Conservation (phyloP, 2,113 vertebrate species). For the Odocoileus virginianus region DNA sequence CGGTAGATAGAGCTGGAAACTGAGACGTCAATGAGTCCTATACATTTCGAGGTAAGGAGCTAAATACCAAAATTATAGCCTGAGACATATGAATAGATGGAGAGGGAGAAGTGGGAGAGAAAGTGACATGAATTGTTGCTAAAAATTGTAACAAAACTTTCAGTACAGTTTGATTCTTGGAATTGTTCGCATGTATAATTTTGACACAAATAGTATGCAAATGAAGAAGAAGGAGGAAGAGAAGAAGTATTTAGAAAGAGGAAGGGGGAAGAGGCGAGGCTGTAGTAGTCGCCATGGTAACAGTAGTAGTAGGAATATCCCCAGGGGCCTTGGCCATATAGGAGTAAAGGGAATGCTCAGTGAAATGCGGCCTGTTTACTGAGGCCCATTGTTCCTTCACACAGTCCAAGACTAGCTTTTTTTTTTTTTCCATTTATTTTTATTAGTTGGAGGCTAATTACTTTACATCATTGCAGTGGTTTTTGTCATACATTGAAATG, state of each 20-base stretch:
- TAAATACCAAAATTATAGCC: neutral
- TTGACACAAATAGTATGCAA: neutral
- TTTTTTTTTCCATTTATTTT: too few species aligned
- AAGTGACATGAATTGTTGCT: neutral
- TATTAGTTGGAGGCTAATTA: too few species aligned
- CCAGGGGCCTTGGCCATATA: neutral
- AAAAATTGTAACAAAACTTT: neutral
- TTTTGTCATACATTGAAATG: too few species aligned
- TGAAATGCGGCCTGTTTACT: accelerated
- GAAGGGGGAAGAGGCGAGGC: neutral
- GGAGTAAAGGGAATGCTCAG: accelerated
- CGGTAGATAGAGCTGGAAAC: neutral
- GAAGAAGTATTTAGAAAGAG: neutral
- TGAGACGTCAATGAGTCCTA: neutral
- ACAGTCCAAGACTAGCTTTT: too few species aligned
- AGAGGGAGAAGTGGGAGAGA: neutral
- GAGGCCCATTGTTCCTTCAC: too few species aligned
- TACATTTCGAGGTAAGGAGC: neutral
- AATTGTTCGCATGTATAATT: neutral
- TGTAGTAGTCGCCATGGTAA: accelerated
- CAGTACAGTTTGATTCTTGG: too few species aligned
- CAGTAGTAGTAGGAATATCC: too few species aligned
- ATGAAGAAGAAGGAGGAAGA: neutral
- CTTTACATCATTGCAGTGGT: too few species aligned
- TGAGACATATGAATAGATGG: neutral